Percentiles rank a stretch among this genome's conserved stretches.
phyloP scores from a whole-genome alignment of 2,113 vertebrate species.

The Phainopepla nitens region DNA sequence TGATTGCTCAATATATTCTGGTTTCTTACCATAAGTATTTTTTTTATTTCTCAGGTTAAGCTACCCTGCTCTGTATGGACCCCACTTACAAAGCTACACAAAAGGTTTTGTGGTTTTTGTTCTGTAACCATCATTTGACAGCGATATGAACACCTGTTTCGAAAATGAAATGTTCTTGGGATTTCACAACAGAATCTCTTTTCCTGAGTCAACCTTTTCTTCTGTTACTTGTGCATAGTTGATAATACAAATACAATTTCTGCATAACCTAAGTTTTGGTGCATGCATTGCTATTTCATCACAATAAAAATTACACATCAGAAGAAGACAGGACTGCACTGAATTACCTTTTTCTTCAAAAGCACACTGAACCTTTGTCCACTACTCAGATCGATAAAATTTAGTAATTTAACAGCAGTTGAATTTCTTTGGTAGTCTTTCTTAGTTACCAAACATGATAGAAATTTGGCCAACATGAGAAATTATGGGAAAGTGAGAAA shows the following conservation, averaged over 20 bases:
- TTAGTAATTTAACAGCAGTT: neutral
- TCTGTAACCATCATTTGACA: fast-evolving
- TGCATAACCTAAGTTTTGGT: neutral
- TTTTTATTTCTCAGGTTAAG: neutral
- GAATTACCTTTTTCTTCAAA: neutral
- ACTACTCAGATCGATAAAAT: neutral
- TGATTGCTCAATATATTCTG: neutral
- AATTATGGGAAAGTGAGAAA: neutral
- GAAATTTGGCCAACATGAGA: neutral
- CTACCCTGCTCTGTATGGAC: neutral
- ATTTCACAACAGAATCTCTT: neutral
- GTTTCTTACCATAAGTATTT: neutral
- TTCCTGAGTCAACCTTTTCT: neutral
- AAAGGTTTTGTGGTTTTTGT: neutral
- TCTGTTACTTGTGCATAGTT: neutral
- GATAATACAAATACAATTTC: neutral
- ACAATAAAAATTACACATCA: neutral
- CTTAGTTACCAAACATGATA: neutral
- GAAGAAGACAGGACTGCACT: neutral
- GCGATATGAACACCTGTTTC: neutral
- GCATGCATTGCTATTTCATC: neutral
- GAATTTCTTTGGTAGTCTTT: neutral
- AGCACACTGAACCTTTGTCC: neutral
- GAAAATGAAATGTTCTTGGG: neutral
- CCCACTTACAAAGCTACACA: neutral